Base-by-base conservation (phyloP, 1,140 invertebrate species). In the Trichonephila clavata region DNA sequence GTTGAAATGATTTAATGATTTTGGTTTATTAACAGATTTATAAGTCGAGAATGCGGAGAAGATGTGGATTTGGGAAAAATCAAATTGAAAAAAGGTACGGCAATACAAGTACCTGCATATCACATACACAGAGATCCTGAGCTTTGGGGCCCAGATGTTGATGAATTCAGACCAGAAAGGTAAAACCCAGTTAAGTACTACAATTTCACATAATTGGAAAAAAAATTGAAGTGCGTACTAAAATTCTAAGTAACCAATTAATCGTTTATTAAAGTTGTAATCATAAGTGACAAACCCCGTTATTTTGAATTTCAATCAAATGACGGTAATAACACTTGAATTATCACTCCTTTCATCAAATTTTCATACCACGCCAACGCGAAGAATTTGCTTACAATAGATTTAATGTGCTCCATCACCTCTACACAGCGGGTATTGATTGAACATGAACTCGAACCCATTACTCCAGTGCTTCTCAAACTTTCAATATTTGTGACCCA, bases 151-250 rank as follows among this genome's bases (percentile, higher is more conserved):
- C 59, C 84, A 20, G 27, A 86, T 27, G 84, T 27, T 13, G 13
- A 86, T 18, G 84, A 86, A 86, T 86, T 86, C 43, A 59, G 27
- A 60, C 84, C 84, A 7, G 84, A 86, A 61, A 86, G 84, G 84
- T 61, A 60, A 24, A 24, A 21, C 10, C 2, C 65, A 71, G 1
- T 50, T 50, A 8, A 50, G 0, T 71, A 16, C 65, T 24, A 8
- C 16, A 16, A 16, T 24, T 16, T 68, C 50, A 50, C 50, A 68
- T 7, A 68, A 16, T 7, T 68, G 7, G 10, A 24, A 68, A 68
- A 21, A 24, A 68, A 68, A 68, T 8, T 21, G 7, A 0, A 10
- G 10, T 24, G 24, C 4, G 65, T 68, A 21, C 16, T 39, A 39
- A 68, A 68, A 68, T n/a, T 24, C 65, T n/a, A 68, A 20, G n/a